Base-by-base conservation (phyloP, 2,888 invertebrate species). In the Sabatieria punctata region DNA sequence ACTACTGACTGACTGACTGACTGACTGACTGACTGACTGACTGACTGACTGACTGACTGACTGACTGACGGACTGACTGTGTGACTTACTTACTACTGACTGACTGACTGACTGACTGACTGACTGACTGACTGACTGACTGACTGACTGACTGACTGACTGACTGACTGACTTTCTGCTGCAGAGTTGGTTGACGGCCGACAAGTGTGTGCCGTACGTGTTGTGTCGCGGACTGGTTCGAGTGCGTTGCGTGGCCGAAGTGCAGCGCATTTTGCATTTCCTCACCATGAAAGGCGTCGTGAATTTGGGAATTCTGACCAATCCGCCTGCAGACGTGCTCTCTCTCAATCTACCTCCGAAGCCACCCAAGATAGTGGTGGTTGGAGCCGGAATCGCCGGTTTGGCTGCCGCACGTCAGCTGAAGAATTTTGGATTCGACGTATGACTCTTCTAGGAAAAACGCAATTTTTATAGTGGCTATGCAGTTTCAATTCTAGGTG, bases 331-430 rank as follows among this genome's bases (percentile, higher is more conserved):
- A n/a, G n/a, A n/a, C n/a, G n/a, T n/a, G n/a, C n/a, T n/a, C n/a
- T n/a, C 27, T 13, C n/a, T 11, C 13, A 18, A 11, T n/a, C 18
- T 39, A 33, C 33, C 15, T 33, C n/a, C n/a, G 13, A 33, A 15
- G 33, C n/a, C n/a, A 15, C 33, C 58, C 41, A 55, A 58, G 42
- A 62, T 71, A 42, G 51, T 72, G 23, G 62, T 73, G 11, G 56
- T 73, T 37, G 73, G 73, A 11, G 71, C 66, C 8, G 73, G 73
- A 25, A 56, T 67, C 2, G 60, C 69, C 4, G 72, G 72, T 2
- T 51, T 73, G n/a, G 60, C 65, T 15, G 70, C 71, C 8, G 72
- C 72, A 0, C 60, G 64, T 19, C 70, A 71, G 47, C 59, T 73
- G 6, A 52, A 57, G 19, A 65, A 66, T 43, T 58, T 67, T 47